A percentile compares a stretch with the other conserved stretches of the same genome.
Conservation (phyloP, 2,113 vertebrate species). For the Nesoenas mayeri region DNA sequence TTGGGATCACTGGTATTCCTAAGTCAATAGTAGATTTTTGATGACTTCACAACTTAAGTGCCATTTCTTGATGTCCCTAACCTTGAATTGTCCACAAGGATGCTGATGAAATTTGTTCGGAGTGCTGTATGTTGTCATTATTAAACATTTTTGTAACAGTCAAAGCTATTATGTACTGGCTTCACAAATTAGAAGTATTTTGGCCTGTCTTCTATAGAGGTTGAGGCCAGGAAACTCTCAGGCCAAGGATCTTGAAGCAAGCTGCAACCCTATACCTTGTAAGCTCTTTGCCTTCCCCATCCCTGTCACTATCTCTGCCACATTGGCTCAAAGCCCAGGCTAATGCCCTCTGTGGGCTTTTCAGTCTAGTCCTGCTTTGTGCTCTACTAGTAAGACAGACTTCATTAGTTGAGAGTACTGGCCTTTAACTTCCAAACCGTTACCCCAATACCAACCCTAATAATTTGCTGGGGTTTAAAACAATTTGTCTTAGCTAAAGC, state of each 20-base stretch:
- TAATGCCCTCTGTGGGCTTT: not conserved
- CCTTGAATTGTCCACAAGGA: not conserved
- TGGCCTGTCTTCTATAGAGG: not conserved
- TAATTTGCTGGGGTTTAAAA: not conserved
- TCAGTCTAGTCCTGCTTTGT: not conserved
- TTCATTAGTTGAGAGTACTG: not conserved
- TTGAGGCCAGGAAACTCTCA: not conserved
- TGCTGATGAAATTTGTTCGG: not conserved
- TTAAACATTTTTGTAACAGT: not conserved
- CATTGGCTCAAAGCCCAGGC: not conserved
- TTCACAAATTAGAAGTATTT: not conserved
- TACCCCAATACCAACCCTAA: not conserved
- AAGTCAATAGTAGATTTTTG: not conserved
- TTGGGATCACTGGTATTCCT: not conserved
- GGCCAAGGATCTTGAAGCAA: not conserved
- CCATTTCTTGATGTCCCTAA: not conserved
- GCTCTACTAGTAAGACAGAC: not conserved
- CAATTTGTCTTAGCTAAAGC: not conserved
- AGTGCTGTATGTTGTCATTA: not conserved
- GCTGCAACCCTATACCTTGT: not conserved
- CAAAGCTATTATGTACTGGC: not conserved
- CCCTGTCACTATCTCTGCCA: not conserved
- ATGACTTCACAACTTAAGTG: not conserved
- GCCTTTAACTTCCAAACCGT: not conserved
- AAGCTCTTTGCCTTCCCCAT: not conserved